A percentile compares a stretch with the other conserved stretches of the same genome.
Conservation (phyloP, 2,113 vertebrate species). For the Alexandromys fortis region DNA sequence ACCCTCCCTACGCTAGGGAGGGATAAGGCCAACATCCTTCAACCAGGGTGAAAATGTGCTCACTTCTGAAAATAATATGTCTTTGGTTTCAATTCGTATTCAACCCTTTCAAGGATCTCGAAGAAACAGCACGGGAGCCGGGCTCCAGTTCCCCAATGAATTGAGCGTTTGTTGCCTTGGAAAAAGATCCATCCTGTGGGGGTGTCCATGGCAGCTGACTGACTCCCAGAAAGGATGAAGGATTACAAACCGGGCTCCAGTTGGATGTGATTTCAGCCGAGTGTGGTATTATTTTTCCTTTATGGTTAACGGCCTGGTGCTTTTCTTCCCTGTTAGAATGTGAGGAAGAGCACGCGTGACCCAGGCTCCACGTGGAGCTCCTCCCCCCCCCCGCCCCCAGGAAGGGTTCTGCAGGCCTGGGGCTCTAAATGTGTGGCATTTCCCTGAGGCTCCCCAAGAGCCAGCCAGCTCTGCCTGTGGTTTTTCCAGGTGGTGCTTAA, state of each 20-base stretch:
- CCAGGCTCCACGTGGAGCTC: fast-evolving
- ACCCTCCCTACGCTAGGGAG: neutral
- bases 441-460: neutral
- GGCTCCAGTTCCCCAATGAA: constrained; percentile 26
- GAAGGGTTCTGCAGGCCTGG: neutral
- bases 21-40: constrained; percentile 54
- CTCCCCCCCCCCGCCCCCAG: neutral
- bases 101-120: constrained; percentile 7
- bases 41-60: constrained; percentile 26
- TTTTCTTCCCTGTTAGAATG: neutral
- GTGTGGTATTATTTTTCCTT: constrained; percentile 49
- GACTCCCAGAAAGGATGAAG: constrained; percentile 46
- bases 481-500: constrained; percentile 55
- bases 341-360: neutral
- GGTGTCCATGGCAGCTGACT: neutral
- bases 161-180: constrained; percentile 31
- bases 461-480: neutral
- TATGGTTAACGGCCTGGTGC: neutral
- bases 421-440: neutral
- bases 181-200: constrained; percentile 37
- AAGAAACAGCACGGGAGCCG: neutral
- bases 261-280: constrained; percentile 48
- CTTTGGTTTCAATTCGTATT: constrained; percentile 52
- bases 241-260: neutral
- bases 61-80: constrained; percentile 47